These are phyloP conservation scores for Agrilus mali DNA, from an alignment of 2,888 invertebrate species.

Conservation along the genomic window DNA sequence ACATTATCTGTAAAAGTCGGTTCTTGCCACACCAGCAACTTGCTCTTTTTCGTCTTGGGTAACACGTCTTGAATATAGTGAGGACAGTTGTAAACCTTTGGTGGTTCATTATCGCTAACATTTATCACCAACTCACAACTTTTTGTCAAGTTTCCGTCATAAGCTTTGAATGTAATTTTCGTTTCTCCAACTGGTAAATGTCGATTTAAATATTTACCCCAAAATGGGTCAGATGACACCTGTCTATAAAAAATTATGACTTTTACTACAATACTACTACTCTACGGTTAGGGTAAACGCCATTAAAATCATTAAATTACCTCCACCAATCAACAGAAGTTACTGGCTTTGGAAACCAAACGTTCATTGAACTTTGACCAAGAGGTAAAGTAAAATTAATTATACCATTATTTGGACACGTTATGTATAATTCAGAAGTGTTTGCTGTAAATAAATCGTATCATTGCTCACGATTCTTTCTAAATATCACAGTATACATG, in stretches of 20 bases:
- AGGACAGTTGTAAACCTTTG: slow-evolving; percentile 46
- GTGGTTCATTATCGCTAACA: slow-evolving; percentile 44
- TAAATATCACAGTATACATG: slow-evolving; percentile 26
- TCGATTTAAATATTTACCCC: slow-evolving; percentile 48
- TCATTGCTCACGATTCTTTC: background rate
- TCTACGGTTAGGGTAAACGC: too few relatives aligned
- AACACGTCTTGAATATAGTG: slow-evolving; percentile 46
- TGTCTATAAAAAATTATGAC: slow-evolving; percentile 31
- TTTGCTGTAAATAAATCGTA: slow-evolving; percentile 18
- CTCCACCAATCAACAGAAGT: slow-evolving; percentile 54
- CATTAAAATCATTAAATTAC: too few relatives aligned
- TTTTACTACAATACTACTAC: background rate
- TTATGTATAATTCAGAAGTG: slow-evolving; percentile 42
- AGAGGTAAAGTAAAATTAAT: slow-evolving; percentile 42
- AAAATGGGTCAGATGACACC: slow-evolving; percentile 45
- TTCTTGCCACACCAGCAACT: slow-evolving; percentile 50
- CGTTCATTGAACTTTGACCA: slow-evolving; percentile 34
- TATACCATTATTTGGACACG: slow-evolving; percentile 44
- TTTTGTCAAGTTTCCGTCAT: slow-evolving; percentile 41
- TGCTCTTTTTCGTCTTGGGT: slow-evolving; percentile 39
- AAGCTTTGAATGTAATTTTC: slow-evolving; percentile 45
- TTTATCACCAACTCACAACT: slow-evolving; percentile 47
- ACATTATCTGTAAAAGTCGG: slow-evolving; percentile 49
- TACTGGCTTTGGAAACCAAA: slow-evolving; percentile 42
- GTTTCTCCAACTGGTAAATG: slow-evolving; percentile 46